Evolutionary conservation across 1,140 invertebrate genomes (phyloP).

Genomic region (Drosophila neocordata): DNA sequence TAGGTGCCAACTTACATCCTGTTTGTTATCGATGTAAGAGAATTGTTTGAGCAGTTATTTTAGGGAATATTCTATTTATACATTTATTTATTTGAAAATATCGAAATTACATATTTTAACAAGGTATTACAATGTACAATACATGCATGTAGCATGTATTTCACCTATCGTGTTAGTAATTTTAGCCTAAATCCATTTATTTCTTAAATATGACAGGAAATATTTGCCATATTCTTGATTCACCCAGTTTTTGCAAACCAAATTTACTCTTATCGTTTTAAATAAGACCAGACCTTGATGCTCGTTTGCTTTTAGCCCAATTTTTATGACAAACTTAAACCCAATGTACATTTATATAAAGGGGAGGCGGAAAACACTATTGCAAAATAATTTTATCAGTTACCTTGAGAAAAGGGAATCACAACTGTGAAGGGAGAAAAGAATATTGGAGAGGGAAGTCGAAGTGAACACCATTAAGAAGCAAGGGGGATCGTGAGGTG

Average conservation of each 20-base stretch:
- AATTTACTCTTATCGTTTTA: not conserved
- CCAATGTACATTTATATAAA: not conserved
- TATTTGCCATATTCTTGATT: not conserved
- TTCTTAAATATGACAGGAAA: not conserved
- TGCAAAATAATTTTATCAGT: not conserved
- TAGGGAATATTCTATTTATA: no score
- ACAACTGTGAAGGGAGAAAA: not conserved
- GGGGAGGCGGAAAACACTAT: not conserved
- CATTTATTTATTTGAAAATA: no score
- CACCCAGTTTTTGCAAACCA: not conserved
- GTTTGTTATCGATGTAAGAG: no score
- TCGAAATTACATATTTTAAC: no score
- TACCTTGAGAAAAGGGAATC: not conserved
- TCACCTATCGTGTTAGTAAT: not conserved
- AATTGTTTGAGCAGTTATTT: no score
- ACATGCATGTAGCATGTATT: no score
- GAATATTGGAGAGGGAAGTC: not conserved
- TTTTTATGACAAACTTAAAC: not conserved
- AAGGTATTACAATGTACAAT: no score
- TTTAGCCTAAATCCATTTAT: not conserved
- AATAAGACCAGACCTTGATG: not conserved
- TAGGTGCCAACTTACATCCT: not conserved
- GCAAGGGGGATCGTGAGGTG: conserved; percentile 16
- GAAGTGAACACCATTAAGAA: not conserved
- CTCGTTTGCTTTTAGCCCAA: not conserved